Evolutionary conservation across 2,113 vertebrate genomes (phyloP).

Genomic region (Archilochus colubris): DNA sequence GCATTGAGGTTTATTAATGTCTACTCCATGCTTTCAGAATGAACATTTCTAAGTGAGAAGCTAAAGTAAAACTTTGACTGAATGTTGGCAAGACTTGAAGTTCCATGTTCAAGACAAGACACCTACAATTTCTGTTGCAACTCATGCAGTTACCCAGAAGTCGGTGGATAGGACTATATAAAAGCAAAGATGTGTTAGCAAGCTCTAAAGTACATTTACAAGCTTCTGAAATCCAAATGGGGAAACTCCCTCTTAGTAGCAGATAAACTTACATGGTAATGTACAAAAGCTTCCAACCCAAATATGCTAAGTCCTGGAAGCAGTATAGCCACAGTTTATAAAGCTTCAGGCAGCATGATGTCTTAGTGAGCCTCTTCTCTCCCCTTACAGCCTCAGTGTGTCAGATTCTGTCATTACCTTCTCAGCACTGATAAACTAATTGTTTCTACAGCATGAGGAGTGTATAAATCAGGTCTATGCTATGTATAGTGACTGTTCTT

Average conservation of each 20-base stretch:
- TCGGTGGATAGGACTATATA: background rate
- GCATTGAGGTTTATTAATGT: background rate
- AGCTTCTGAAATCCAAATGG: background rate
- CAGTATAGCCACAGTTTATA: background rate
- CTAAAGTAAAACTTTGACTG: background rate
- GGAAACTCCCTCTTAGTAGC: background rate
- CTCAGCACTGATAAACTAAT: background rate
- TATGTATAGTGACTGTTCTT: background rate
- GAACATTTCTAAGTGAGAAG: background rate
- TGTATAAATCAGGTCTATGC: background rate
- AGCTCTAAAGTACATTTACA: background rate
- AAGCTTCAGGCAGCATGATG: background rate
- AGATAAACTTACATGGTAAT: background rate
- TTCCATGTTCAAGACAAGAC: background rate
- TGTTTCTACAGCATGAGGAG: background rate
- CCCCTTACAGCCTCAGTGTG: background rate
- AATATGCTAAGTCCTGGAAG: background rate
- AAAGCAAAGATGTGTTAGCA: background rate
- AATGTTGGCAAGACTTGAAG: background rate
- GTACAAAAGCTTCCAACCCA: background rate
- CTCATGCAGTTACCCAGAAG: accelerated
- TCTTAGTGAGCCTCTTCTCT: background rate
- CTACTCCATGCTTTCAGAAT: background rate
- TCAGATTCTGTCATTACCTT: background rate
- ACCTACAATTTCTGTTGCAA: background rate